phyloP scores from a whole-genome alignment of 2,888 invertebrate species.

The Antitype chi region DNA sequence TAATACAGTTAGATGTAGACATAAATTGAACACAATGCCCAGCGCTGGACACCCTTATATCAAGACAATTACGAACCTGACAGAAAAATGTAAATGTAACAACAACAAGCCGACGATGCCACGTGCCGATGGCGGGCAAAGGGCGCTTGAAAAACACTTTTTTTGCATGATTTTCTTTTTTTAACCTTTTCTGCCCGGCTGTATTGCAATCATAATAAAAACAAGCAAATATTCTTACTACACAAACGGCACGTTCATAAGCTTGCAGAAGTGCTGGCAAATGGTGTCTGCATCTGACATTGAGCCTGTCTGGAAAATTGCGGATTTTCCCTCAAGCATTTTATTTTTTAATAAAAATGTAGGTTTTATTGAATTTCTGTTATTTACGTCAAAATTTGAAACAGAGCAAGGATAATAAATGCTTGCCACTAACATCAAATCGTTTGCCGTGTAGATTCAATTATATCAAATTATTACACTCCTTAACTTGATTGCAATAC shows the following conservation, averaged over 20 bases:
- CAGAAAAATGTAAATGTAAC: slow-evolving; percentile 32
- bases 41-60: slow-evolving; percentile 3
- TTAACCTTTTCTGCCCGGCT: slow-evolving; percentile 8
- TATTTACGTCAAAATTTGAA: neutral
- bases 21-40: slow-evolving; percentile 6
- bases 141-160: slow-evolving; percentile 14
- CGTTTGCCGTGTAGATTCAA: neutral
- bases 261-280: slow-evolving; percentile 19
- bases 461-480: neutral
- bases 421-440: neutral
- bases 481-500: neutral
- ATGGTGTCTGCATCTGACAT: slow-evolving; percentile 39
- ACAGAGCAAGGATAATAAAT: neutral
- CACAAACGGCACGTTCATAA: slow-evolving; percentile 18
- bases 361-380: neutral
- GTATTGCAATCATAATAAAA: slow-evolving; percentile 30
- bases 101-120: neutral
- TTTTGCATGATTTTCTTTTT: slow-evolving; percentile 12
- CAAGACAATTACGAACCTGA: slow-evolving; percentile 25
- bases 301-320: slow-evolving; percentile 23
- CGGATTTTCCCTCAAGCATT: slow-evolving; percentile 8
- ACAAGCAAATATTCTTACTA: neutral
- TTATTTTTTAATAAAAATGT: neutral
- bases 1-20: neutral
- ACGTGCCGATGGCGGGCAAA: slow-evolving; percentile 8